Conservation (phyloP, 1,140 invertebrate species). For the Drosophila insularis region DNA sequence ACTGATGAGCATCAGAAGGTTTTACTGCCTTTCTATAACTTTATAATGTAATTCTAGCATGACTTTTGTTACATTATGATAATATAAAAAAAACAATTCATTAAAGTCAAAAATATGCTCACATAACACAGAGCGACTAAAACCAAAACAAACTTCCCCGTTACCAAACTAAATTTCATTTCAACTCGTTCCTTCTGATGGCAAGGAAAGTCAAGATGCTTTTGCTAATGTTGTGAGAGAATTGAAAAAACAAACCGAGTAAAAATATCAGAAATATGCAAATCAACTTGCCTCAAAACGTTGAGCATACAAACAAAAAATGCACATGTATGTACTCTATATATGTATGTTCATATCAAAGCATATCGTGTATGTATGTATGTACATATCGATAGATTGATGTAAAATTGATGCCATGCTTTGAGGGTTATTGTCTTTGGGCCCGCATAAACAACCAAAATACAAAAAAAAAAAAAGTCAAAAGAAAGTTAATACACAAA, state of each 20-base stretch:
- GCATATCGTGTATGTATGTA: constrained; percentile 15
- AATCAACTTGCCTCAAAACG: constrained; percentile 55
- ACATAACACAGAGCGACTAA: background rate
- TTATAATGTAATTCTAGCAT: too few relatives aligned
- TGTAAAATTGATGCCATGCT: constrained; percentile 74
- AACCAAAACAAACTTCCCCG: background rate
- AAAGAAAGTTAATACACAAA: constrained; percentile 19
- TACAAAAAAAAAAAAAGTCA: constrained; percentile 26
- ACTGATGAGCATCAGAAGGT: too few relatives aligned
- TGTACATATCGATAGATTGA: constrained; percentile 65
- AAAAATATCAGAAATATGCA: constrained; percentile 65
- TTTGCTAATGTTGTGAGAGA: constrained; percentile 65
- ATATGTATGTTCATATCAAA: too few relatives aligned
- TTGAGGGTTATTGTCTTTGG: constrained; percentile 74
- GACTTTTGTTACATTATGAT: too few relatives aligned
- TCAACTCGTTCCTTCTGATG: background rate
- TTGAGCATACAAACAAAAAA: constrained; percentile 29
- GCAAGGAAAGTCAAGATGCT: constrained; percentile 46
- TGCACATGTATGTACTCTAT: constrained; percentile 17
- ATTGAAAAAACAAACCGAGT: constrained; percentile 46
- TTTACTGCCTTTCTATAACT: too few relatives aligned
- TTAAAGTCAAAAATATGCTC: background rate
- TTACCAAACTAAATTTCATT: background rate
- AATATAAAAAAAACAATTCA: too few relatives aligned
- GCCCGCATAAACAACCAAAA: constrained; percentile 70